Evolutionary conservation across 2,113 vertebrate genomes (phyloP), one percentile per base, ranked within the genome.

Genomic region (Atherinomorus stipes): DNA sequence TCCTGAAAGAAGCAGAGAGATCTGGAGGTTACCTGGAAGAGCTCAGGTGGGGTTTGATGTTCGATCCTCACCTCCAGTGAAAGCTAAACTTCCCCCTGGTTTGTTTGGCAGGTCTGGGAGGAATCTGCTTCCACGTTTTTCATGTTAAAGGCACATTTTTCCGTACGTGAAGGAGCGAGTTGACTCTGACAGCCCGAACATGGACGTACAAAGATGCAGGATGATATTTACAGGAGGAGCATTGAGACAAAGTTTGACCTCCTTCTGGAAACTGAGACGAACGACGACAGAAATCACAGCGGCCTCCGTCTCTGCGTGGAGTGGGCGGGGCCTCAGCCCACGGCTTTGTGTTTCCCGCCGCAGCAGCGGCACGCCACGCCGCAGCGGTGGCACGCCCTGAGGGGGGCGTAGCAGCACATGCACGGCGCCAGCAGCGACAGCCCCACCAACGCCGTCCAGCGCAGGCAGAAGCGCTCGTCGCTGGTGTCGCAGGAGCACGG

Each of bases 351-450:
- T 90, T 94, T 96, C 22, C 97, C 97, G 0, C 98, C 98, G 22
- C 98, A 99, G 94, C 98, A 99, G 91, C 93, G 94, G 82, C 96
- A 97, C 71, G 96, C 92, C 56, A 97, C 95, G 9, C 97, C 97
- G 13, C 96, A 98, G 88, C 93, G 95, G 89, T 99, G 95, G 90
- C 96, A 98, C 78, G 95, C 96, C 71, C 95, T 95, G 21, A 99
- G 94, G 15, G 98, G 98, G 65, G 94, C 95, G 88, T 99, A 99
- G 94, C 97, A 99, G 94, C 98, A 99, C 97, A 99, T 99, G 95
- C 98, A 98, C 50, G 98, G 98, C 45, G 96, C 97, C 85, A 99
- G 83, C 90, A 98, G 94, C 11, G 98, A 99, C 93, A 99, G 94
- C 34, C 95, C 95, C 70, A 98, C 91, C 85, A 99, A 94, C 2